Evolutionary conservation across 2,888 invertebrate genomes (phyloP).

Genomic region (Scaptomyza tumidula): DNA sequence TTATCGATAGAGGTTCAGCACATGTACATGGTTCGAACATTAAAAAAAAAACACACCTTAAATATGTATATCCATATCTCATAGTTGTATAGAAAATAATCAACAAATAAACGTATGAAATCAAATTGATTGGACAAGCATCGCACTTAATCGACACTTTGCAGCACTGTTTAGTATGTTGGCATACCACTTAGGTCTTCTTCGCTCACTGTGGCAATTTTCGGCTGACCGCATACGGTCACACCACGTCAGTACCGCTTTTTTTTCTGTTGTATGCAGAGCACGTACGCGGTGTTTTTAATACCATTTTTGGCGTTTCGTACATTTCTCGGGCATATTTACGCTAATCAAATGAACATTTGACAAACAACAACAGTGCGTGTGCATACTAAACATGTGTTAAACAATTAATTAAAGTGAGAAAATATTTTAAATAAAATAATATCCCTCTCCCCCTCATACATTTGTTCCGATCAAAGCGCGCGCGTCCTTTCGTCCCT

Average conservation of each 20-base stretch:
- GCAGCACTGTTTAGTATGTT: constrained; percentile 26
- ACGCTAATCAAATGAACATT: constrained; percentile 38
- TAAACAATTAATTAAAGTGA: constrained; percentile 31
- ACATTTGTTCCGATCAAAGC: background rate
- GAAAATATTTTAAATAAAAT: constrained; percentile 2
- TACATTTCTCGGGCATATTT: constrained; percentile 51
- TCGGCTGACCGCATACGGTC: constrained; percentile 17
- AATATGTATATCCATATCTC: background rate
- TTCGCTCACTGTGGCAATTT: constrained; percentile 1
- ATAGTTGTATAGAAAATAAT: background rate
- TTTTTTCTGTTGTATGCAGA: constrained; percentile 47
- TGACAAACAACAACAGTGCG: constrained; percentile 33
- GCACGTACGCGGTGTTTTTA: constrained; percentile 48
- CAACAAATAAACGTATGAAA: background rate
- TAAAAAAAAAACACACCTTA: background rate
- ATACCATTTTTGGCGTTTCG: constrained; percentile 34
- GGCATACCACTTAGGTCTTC: constrained; percentile 1
- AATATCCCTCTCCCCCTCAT: background rate
- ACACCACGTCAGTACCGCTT: constrained; percentile 53
- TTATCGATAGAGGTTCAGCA: background rate
- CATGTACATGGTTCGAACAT: background rate
- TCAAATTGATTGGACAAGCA: background rate
- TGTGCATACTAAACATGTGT: constrained; percentile 2
- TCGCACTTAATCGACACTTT: background rate
- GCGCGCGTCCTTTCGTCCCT: constrained; percentile 43